Evolutionary conservation across 2,888 invertebrate species (phyloP), one percentile per base, ranked within the genome.

Genomic region (Lacanobia wlatinum): DNA sequence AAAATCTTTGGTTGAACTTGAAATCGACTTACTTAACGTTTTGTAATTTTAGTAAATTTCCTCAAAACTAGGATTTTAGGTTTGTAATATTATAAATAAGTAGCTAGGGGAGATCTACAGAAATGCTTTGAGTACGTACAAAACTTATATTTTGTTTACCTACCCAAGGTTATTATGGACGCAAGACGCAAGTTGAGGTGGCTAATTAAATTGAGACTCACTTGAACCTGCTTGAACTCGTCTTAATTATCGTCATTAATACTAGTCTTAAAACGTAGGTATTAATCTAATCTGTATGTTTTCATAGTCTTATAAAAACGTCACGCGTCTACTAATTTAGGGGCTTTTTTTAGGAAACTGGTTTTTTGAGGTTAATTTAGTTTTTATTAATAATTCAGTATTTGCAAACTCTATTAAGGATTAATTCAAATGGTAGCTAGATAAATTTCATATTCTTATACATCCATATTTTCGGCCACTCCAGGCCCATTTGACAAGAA

Each of bases 251-350:
- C 28, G 34, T 52, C 50, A 82, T 78, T 69, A 73, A 78, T 65
- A 62, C 59, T 48, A 53, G 34, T 28, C 18, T 65, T 52, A 48
- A 73, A 34, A 61, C 28, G 18, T n/a, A 55, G 43, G 18, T 62
- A 62, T 70, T 14, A 34, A 28, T 71, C 28, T 62, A 46, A 78
- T 78, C 52, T 72, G 34, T 43, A 48, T 66, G 48, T 66, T 62
- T 56, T 73, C 63, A 79, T 80, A 38, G 59, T 59, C 21, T 40
- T 48, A 73, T 61, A 66, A 82, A 79, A 80, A 78, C 64, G 43
- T 63, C 62, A 64, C 56, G 16, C 38, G 50, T 52, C 59, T 56
- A 70, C 65, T 66, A 53, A 65, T 38, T 34, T 53, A 66, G 46
- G 8, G 14, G 43, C 1, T 40, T 55, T 61, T 53, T 75, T 65